Percentiles rank a stretch among this genome's conserved stretches.
phyloP scores from a whole-genome alignment of 1,140 invertebrate genomes.

The Aphaenogaster floridana region DNA sequence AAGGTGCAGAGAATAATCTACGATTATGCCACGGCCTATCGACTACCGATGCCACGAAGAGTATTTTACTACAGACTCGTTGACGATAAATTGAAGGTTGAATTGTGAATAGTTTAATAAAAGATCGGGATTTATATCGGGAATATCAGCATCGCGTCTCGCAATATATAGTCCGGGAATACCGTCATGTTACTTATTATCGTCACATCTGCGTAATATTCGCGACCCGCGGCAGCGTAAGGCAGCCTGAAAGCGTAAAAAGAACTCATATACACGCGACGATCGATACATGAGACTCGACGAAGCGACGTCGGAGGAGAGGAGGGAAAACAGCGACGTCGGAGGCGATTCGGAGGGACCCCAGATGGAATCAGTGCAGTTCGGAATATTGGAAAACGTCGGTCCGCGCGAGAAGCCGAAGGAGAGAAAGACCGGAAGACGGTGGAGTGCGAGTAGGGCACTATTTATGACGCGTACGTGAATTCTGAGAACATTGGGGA shows the following conservation, averaged over 20 bases:
- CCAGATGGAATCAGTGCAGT: conserved; percentile 85
- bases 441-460: conserved; percentile 74
- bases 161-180: background rate
- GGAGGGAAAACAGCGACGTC: conserved; percentile 66
- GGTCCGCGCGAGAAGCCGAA: conserved; percentile 72
- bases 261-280: conserved; percentile 19
- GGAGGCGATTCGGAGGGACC: conserved; percentile 73
- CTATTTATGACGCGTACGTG: conserved; percentile 87
- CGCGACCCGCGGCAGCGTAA: conserved; percentile 11
- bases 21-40: conserved; percentile 1
- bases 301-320: background rate
- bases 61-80: background rate
- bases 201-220: conserved; percentile 38
- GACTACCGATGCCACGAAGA: background rate
- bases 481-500: conserved; percentile 82
- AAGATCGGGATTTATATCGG: background rate
- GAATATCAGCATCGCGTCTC: background rate
- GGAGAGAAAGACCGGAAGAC: conserved; percentile 45
- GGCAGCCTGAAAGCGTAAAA: conserved; percentile 24
- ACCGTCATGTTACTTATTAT: conserved; percentile 33
- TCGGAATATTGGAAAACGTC: conserved; percentile 86
- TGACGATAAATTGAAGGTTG: conserved; percentile 15
- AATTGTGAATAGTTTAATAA: conserved; percentile 24
- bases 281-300: conserved; percentile 62
- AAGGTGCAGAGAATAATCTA: background rate